A percentile compares a stretch with the other conserved stretches of the same genome.
Conservation (phyloP, 2,113 vertebrate species). For the Ginglymostoma cirratum region DNA sequence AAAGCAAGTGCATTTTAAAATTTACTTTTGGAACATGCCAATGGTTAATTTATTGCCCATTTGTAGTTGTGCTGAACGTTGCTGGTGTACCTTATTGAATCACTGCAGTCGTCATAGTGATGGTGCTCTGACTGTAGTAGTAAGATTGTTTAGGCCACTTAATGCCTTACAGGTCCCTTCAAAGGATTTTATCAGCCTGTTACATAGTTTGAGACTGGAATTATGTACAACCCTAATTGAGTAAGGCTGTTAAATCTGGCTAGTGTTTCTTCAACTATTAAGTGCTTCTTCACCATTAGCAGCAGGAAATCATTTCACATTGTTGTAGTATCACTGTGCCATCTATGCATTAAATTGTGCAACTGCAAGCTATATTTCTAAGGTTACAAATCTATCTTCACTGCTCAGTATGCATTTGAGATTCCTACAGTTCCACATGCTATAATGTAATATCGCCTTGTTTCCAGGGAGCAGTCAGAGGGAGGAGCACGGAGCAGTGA, state of each 20-base stretch:
- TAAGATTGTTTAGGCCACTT: not conserved
- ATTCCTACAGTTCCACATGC: too few species aligned
- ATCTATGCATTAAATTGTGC: not conserved
- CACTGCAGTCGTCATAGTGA: not conserved
- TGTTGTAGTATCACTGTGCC: not conserved
- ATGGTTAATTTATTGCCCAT: not conserved
- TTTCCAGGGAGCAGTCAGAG: too few species aligned
- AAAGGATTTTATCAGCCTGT: not conserved
- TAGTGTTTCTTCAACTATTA: not conserved
- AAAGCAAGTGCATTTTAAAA: not conserved
- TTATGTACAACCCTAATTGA: not conserved
- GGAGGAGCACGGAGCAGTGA: too few species aligned
- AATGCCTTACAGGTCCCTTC: not conserved
- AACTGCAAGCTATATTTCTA: not conserved
- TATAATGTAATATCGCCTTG: too few species aligned
- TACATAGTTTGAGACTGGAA: not conserved
- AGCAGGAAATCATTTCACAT: not conserved
- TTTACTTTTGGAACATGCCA: not conserved
- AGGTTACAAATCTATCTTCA: not conserved
- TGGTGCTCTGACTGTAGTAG: not conserved
- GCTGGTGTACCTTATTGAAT: not conserved
- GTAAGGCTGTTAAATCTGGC: not conserved
- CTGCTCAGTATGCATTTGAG: too few species aligned
- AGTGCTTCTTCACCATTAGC: not conserved
- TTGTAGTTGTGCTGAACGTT: not conserved